Evolutionary conservation across 2,113 vertebrate genomes (phyloP), one percentile per base, ranked within the genome.

Genomic region (Hippoglossus stenolepis): DNA sequence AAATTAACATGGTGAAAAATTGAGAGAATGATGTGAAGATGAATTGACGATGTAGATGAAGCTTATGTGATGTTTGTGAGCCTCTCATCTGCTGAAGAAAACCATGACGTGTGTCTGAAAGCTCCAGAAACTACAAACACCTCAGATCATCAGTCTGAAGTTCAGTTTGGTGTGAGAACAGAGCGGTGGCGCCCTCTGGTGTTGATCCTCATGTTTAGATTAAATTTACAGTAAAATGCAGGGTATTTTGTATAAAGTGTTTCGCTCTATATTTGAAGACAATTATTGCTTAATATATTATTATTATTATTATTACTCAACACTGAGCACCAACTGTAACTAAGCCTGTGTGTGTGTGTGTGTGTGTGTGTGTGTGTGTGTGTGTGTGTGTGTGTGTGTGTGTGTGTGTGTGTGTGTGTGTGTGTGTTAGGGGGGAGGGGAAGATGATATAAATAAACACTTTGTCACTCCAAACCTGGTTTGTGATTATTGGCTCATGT

Each of bases 161-260:
- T 53, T 8, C 51, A 53, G 51, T n/a, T 53, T n/a, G 20, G 51
- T 9, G 20, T 53, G 51, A n/a, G 20, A 54, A 21, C 51, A 54
- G 13, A 28, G 35, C 15, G 10, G 12, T 1, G 28, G 77, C 70
- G 67, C 78, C 85, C 58, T 35, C 81, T 24, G 66, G 15, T 82
- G 85, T 20, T 17, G 5, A 49, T 38, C 31, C 38, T 47, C 62
- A 21, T 53, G 38, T 24, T 63, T 3, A 56, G 9, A 54, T 43
- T 14, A 51, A 28, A 73, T 69, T 85, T 47, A 76, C 77, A 76
- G 62, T 82, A 67, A 73, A 65, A 80, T 89, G 80, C 83, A 86
- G 89, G 81, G 85, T 83, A 90, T 90, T 90, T 89, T 89, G 75
- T 90, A 89, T 35, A 72, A 84, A 78, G 69, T 86, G 70, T 83